Evolutionary conservation across 2,888 invertebrate species (phyloP).

Genomic region (Philopedon plagiatum): DNA sequence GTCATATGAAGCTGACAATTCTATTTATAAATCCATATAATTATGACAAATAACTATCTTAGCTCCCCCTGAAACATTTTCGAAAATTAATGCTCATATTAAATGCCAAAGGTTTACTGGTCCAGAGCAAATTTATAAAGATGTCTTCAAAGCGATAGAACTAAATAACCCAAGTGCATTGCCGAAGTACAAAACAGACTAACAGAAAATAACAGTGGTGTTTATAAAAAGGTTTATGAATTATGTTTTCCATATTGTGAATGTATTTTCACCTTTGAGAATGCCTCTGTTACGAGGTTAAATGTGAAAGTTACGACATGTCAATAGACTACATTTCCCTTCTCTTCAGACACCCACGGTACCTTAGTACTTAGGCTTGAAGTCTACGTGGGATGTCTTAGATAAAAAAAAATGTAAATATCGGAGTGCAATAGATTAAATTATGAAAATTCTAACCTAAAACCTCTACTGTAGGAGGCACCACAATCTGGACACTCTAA

Average conservation of each 20-base stretch:
- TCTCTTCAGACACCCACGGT: too few species aligned
- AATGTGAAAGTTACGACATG: background rate
- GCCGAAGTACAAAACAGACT: constrained; percentile 29
- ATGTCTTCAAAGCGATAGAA: constrained; percentile 48
- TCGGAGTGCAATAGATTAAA: too few species aligned
- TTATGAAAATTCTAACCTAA: too few species aligned
- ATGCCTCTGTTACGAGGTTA: constrained; percentile 19
- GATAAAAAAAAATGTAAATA: too few species aligned
- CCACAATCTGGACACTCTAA: too few species aligned
- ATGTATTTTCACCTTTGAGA: constrained; percentile 57
- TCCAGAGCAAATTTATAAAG: constrained; percentile 44
- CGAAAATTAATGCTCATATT: constrained; percentile 45
- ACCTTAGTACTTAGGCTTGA: too few species aligned
- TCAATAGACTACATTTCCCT: too few species aligned
- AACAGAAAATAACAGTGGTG: constrained; percentile 48
- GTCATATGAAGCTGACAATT: background rate
- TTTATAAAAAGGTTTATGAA: constrained; percentile 62
- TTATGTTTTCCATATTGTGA: constrained; percentile 62
- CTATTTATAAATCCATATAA: constrained; percentile 42
- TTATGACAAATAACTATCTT: constrained; percentile 46
- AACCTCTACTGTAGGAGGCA: too few species aligned
- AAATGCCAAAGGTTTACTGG: constrained; percentile 44
- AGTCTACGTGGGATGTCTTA: too few species aligned
- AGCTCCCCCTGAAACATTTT: constrained; percentile 28
- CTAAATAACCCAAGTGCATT: constrained; percentile 37